Conservation (phyloP, 1,140 invertebrate species). For the Pararge aegeria region DNA sequence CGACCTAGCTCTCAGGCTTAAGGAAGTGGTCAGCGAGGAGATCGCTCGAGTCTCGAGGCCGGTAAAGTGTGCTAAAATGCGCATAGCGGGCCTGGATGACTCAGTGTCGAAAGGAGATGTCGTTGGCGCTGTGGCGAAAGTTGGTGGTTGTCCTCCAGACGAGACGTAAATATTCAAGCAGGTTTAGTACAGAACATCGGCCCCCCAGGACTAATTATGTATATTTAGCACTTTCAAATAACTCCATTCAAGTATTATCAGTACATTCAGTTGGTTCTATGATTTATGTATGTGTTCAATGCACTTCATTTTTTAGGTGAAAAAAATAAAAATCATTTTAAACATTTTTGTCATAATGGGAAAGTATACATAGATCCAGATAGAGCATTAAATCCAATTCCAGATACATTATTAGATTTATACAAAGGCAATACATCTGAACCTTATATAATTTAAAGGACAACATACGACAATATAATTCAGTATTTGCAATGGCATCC, state of each 20-base stretch:
- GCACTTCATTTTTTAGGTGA: constrained; percentile 25
- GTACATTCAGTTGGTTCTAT: constrained; percentile 36
- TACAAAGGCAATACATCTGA: constrained; percentile 37
- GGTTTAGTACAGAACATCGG: constrained; percentile 32
- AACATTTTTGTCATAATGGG: constrained; percentile 39
- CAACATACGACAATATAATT: constrained; percentile 35
- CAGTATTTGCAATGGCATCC: constrained; percentile 37
- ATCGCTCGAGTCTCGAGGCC: too few relatives aligned
- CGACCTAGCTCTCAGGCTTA: too few relatives aligned
- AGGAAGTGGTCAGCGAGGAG: too few relatives aligned
- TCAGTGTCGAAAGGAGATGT: too few relatives aligned
- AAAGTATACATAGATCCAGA: constrained; percentile 31
- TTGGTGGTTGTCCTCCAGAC: too few relatives aligned
- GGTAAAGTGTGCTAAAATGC: too few relatives aligned
- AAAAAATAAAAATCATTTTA: constrained; percentile 36
- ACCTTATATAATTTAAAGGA: constrained; percentile 36
- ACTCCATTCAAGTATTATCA: constrained; percentile 32
- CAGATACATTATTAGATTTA: constrained; percentile 41
- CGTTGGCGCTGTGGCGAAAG: too few relatives aligned
- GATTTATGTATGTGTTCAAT: constrained; percentile 36
- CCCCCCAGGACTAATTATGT: constrained; percentile 34
- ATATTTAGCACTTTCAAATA: constrained; percentile 34
- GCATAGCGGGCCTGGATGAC: too few relatives aligned
- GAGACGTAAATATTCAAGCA: constrained; percentile 37
- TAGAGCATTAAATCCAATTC: constrained; percentile 32